Conservation (phyloP, 2,888 invertebrate genomes). For the Ligdia adustata region DNA sequence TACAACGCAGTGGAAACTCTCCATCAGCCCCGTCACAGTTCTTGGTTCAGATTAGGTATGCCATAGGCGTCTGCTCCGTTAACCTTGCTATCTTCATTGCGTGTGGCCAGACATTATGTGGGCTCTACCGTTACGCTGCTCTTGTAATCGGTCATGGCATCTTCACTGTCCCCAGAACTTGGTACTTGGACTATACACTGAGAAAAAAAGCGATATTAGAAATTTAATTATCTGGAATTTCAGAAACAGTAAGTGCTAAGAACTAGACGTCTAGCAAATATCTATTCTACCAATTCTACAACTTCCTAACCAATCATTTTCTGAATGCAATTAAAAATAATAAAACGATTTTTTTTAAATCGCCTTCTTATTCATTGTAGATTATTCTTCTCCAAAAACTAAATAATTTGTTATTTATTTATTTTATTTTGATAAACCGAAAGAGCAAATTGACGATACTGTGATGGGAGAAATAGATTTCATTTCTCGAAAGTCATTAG, state of each 20-base stretch:
- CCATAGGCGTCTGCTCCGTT: constrained; percentile 55
- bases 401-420: too few relatives aligned
- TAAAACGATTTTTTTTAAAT: too few relatives aligned
- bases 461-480: constrained; percentile 2
- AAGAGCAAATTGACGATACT: constrained; percentile 4
- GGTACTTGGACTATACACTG: constrained; percentile 4
- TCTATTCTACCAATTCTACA: too few relatives aligned
- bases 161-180: constrained; percentile 32
- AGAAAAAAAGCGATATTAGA: background rate
- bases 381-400: too few relatives aligned
- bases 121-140: constrained; percentile 60
- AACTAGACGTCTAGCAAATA: too few relatives aligned
- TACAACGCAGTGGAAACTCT: background rate
- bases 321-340: too few relatives aligned
- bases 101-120: constrained; percentile 45
- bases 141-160: constrained; percentile 53
- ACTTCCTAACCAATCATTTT: too few relatives aligned
- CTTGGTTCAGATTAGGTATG: constrained; percentile 52
- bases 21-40: constrained; percentile 3
- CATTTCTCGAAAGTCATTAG: constrained; percentile 14
- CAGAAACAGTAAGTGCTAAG: too few relatives aligned
- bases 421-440: too few relatives aligned
- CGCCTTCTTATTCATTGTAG: too few relatives aligned
- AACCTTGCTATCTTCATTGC: constrained; percentile 69
- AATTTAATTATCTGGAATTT: too few relatives aligned